These are phyloP conservation scores for Acanthacorydalis orientalis DNA, from an alignment of 2,888 invertebrate genomes.

Conservation along the genomic window DNA sequence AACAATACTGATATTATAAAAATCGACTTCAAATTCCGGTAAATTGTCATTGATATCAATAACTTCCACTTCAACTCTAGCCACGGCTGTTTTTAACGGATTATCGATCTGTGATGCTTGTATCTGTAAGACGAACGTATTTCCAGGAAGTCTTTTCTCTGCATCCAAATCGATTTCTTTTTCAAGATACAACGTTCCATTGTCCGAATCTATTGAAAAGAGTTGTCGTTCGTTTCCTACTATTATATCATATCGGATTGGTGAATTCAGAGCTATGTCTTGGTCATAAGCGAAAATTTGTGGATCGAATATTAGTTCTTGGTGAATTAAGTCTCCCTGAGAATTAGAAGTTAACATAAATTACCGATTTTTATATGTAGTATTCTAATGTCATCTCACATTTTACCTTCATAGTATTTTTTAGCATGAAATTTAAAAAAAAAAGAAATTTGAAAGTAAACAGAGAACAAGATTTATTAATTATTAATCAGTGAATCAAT, in stretches of 20 bases:
- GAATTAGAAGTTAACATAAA: too few relatives aligned
- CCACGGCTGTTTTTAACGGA: conserved; percentile 54
- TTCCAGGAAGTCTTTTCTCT: conserved; percentile 49
- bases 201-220: conserved; percentile 56
- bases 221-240: conserved; percentile 63
- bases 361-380: too few relatives aligned
- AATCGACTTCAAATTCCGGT: conserved; percentile 75
- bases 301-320: conserved; percentile 49
- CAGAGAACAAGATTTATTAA: too few relatives aligned
- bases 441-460: too few relatives aligned
- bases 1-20: conserved; percentile 82
- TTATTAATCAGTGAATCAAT: too few relatives aligned
- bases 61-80: conserved; percentile 56
- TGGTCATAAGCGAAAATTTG: conserved; percentile 66
- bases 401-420: too few relatives aligned
- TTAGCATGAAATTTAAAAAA: too few relatives aligned
- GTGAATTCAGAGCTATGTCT: conserved; percentile 55
- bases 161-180: conserved; percentile 68
- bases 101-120: conserved; percentile 68
- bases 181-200: conserved; percentile 61
- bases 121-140: conserved; percentile 59
- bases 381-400: too few relatives aligned
- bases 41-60: conserved; percentile 69
- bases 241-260: conserved; percentile 61
- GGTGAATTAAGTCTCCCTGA: conserved; percentile 55